Conservation (phyloP, 2,113 vertebrate species). For the Hirundichthys speculiger region DNA sequence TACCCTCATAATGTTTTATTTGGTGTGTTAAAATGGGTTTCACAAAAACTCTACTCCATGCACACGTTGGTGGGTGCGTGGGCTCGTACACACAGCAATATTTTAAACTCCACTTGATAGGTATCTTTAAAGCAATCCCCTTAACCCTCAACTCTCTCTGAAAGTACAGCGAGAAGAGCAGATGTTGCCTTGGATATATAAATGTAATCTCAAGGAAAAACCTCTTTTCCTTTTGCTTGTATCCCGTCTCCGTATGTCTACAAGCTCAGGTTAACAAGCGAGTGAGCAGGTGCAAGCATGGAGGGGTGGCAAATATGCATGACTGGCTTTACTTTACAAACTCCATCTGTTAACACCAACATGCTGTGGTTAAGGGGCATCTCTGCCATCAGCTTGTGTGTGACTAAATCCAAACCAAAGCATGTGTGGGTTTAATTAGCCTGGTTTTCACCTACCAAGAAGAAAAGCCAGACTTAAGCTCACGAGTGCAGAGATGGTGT, state of each 20-base stretch:
- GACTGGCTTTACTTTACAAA: slow-evolving; percentile 33
- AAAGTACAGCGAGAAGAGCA: not conserved
- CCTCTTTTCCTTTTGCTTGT: slow-evolving; percentile 5
- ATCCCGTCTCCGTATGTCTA: slow-evolving; percentile 1
- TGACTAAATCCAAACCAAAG: slow-evolving; percentile 26
- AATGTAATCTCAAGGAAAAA: not conserved
- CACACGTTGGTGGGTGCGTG: not conserved
- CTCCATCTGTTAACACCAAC: slow-evolving; percentile 45
- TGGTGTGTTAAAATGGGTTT: slow-evolving; percentile 14
- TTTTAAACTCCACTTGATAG: not conserved
- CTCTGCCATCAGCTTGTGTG: slow-evolving; percentile 16
- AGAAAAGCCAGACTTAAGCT: slow-evolving; percentile 12
- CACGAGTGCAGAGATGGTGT: not conserved
- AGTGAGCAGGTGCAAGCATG: slow-evolving; percentile 30
- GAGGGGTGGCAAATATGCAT: slow-evolving; percentile 38
- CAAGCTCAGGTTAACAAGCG: slow-evolving; percentile 14
- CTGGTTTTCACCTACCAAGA: slow-evolving; percentile 12
- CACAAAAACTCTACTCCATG: slow-evolving; percentile 3
- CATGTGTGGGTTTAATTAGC: slow-evolving; percentile 31
- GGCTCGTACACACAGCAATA: not conserved
- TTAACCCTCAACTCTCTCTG: slow-evolving; percentile 15
- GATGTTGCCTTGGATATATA: not conserved
- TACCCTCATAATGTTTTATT: slow-evolving; percentile 12
- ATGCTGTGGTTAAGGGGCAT: slow-evolving; percentile 13
- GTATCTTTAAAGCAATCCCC: slow-evolving; percentile 16